Evolutionary conservation across 2,113 vertebrate species (phyloP), one percentile per base, ranked within the genome.

Genomic region (Diphyllodes magnificus): DNA sequence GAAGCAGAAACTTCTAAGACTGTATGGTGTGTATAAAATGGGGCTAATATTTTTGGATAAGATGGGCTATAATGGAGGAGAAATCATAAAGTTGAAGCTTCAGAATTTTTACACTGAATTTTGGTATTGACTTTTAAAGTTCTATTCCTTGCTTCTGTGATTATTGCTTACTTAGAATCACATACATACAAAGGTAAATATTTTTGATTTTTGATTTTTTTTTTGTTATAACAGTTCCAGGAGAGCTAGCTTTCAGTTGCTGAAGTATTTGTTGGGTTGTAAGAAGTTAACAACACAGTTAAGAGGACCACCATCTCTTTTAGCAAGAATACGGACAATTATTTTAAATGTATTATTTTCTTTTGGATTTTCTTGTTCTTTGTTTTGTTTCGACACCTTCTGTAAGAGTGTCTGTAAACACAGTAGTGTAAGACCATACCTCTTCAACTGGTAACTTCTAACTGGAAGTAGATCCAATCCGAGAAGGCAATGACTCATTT

Each of bases 301-400:
- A 80, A 77, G 10, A 77, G 5, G 11, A 72, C 1, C 0, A 6
- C 10, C 1, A 1, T 14, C 11, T 82, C 11, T 76, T 90, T 44
- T 19, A 56, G 31, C 25, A 54, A 31, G 8, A 31, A 25, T 27
- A 33, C 18, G 19, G 31, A 27, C 6, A 73, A 40, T 42, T 49
- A 35, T 44, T 69, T 69, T 6, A 64, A 81, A 51, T 19, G 7
- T 15, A 33, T 35, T 9, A 50, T 37, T 83, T 28, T 35, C 15
- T 57, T 35, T 5, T 31, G 11, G 8, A 59, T 35, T 76, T 8
- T 39, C 18, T 24, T 49, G 6, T 0, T 3, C 53, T 70, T 82
- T 31, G 0, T 33, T 71, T 54, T 45, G 3, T 60, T 79, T 80
- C 7, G 4, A 60, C 6, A 51, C 0, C 1, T n/a, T 37, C 13